Evolutionary conservation across 1,140 invertebrate species (phyloP).

Genomic region (Polyergus mexicanus): DNA sequence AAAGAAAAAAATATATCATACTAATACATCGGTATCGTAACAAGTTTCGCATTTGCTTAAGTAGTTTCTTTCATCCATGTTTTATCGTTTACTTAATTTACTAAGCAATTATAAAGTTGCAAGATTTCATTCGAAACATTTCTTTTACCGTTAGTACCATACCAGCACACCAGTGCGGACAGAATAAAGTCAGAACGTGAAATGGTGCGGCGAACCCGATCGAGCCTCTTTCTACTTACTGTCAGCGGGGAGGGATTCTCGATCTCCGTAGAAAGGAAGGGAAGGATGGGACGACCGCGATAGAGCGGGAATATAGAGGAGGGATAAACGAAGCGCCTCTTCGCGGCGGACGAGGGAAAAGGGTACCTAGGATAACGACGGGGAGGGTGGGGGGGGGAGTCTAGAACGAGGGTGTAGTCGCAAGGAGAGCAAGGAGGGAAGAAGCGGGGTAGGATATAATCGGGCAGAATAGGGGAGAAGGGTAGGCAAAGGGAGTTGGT

Average conservation of each 20-base stretch:
- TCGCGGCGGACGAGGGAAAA: neutral
- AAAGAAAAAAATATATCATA: neutral
- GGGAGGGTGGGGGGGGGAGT: neutral
- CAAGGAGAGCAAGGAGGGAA: neutral
- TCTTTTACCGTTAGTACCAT: neutral
- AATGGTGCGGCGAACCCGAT: constrained; percentile 48
- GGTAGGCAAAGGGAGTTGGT: neutral
- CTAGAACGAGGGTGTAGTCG: constrained; percentile 46
- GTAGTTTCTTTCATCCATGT: constrained; percentile 1
- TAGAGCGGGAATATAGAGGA: neutral
- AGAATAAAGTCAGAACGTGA: constrained; percentile 46
- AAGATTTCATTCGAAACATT: constrained; percentile 27
- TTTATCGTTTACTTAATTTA: constrained; percentile 14
- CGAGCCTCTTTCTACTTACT: constrained; percentile 51
- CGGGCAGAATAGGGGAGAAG: neutral
- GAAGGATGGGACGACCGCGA: neutral
- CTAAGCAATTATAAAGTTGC: constrained; percentile 38
- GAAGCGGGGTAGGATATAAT: constrained; percentile 14
- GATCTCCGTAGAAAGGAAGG: too few species aligned
- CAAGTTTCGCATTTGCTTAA: neutral
- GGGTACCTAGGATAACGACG: neutral
- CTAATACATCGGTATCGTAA: neutral
- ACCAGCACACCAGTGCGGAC: neutral
- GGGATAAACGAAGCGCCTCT: constrained; percentile 33
- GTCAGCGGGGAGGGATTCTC: too few species aligned